Conservation (phyloP, 2,888 invertebrate genomes). For the Epirrhoe tristata region DNA sequence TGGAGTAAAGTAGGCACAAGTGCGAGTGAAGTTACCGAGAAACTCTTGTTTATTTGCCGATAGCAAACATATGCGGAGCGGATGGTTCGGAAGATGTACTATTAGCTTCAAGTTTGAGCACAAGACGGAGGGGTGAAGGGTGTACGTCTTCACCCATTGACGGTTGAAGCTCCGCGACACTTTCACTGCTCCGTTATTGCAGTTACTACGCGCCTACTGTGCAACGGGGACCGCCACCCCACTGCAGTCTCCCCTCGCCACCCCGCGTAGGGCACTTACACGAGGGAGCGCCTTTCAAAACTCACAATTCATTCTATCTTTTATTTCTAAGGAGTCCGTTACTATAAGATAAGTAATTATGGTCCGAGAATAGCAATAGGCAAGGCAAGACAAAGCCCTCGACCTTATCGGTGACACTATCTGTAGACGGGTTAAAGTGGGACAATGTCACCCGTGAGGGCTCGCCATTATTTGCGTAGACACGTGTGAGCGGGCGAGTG, state of each 20-base stretch:
- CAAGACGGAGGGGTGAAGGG: slow-evolving; percentile 82
- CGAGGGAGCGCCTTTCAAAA: slow-evolving; percentile 74
- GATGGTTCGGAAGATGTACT: slow-evolving; percentile 68
- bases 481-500: slow-evolving; percentile 75
- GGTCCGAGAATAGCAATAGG: slow-evolving; percentile 48
- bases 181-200: slow-evolving; percentile 85
- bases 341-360: slow-evolving; percentile 39
- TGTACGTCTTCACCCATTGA: slow-evolving; percentile 84
- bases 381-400: slow-evolving; percentile 55
- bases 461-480: slow-evolving; percentile 82
- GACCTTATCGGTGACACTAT: slow-evolving; percentile 70
- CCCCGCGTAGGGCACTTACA: slow-evolving; percentile 70
- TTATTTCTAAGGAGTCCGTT: slow-evolving; percentile 39
- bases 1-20: slow-evolving; percentile 13
- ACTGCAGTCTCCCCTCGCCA: slow-evolving; percentile 78
- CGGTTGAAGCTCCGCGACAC: slow-evolving; percentile 85
- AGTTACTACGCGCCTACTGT: slow-evolving; percentile 84
- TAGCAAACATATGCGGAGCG: slow-evolving; percentile 48
- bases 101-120: slow-evolving; percentile 78
- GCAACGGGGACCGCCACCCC: slow-evolving; percentile 74
- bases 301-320: slow-evolving; percentile 66
- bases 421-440: slow-evolving; percentile 76
- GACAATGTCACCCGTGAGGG: slow-evolving; percentile 82
- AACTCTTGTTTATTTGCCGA: slow-evolving; percentile 37
- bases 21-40: slow-evolving; percentile 29